These are phyloP conservation scores for Elephas maximus DNA, from an alignment of 2,113 vertebrate species.

Conservation along the genomic window DNA sequence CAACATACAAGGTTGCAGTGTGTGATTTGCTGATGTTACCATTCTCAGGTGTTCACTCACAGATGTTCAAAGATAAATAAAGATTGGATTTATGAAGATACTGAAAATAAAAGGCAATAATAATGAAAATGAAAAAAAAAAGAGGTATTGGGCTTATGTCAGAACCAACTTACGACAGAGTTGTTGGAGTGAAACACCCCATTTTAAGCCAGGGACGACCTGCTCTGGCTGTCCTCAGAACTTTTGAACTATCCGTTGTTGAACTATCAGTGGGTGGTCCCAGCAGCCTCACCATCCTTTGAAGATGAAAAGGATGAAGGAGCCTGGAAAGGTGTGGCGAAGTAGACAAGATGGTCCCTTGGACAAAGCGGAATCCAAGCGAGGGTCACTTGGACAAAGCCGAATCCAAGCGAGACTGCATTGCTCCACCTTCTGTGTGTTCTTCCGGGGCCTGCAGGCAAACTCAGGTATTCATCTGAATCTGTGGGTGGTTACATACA, in stretches of 20 bases:
- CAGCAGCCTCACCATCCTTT: background rate
- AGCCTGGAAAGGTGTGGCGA: background rate
- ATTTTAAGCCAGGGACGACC: too few relatives aligned
- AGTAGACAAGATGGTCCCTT: background rate
- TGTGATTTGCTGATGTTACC: too few relatives aligned
- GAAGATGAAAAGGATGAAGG: background rate
- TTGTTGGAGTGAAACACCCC: too few relatives aligned
- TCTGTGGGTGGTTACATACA: fast-evolving
- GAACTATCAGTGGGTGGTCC: background rate
- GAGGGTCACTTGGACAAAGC: background rate
- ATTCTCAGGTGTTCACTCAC: too few relatives aligned
- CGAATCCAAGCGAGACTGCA: background rate
- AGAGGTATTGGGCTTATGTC: too few relatives aligned
- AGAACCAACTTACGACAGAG: too few relatives aligned
- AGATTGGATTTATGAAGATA: too few relatives aligned
- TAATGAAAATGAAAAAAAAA: too few relatives aligned
- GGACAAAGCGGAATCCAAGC: background rate
- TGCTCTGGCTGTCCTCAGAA: background rate
- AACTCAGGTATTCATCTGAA: background rate
- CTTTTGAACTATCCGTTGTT: fast-evolving
- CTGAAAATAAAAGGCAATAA: too few relatives aligned
- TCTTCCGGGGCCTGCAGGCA: background rate
- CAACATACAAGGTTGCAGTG: too few relatives aligned
- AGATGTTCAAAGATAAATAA: too few relatives aligned
- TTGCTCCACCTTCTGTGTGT: background rate